phyloP scores from a whole-genome alignment of 2,797 vertebrate species.

The Sciurus vulgaris region DNA sequence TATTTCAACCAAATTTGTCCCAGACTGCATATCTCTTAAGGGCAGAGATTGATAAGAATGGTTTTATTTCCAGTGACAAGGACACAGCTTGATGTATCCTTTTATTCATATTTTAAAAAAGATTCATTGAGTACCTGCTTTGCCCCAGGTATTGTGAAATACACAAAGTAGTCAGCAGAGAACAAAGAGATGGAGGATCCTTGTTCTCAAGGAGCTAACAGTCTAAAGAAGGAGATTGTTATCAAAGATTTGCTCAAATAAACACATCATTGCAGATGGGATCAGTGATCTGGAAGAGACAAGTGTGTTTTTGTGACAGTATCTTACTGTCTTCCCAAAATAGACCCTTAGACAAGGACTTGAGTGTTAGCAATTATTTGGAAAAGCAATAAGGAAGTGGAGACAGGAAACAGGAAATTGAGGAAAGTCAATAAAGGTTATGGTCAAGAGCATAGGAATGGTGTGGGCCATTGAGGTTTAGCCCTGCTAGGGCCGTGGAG shows the following conservation, averaged over 20 bases:
- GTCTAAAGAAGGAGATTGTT: background rate
- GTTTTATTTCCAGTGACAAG: background rate
- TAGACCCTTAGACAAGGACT: background rate
- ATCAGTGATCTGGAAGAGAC: background rate
- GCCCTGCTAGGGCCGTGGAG: background rate
- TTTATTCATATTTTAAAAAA: background rate
- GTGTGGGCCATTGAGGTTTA: background rate
- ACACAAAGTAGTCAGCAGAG: background rate
- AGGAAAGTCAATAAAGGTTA: background rate
- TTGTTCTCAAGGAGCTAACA: background rate
- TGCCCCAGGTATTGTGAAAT: background rate
- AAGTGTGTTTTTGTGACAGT: background rate
- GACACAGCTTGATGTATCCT: background rate
- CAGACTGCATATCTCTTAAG: background rate
- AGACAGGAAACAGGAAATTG: background rate
- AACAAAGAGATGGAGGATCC: background rate
- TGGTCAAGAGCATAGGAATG: no score
- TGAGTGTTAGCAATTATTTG: background rate
- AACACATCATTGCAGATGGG: background rate
- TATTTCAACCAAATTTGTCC: slow-evolving; percentile 3
- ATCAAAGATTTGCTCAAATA: background rate
- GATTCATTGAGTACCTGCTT: background rate
- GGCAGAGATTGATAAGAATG: background rate
- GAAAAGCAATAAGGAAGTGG: background rate
- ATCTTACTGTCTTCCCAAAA: background rate